A percentile compares a stretch with the other conserved stretches of the same genome.
These are phyloP conservation scores for Dendrophyllia cribrosa DNA, from an alignment of 64 coral and sea anemone species.

Conservation along the genomic window DNA sequence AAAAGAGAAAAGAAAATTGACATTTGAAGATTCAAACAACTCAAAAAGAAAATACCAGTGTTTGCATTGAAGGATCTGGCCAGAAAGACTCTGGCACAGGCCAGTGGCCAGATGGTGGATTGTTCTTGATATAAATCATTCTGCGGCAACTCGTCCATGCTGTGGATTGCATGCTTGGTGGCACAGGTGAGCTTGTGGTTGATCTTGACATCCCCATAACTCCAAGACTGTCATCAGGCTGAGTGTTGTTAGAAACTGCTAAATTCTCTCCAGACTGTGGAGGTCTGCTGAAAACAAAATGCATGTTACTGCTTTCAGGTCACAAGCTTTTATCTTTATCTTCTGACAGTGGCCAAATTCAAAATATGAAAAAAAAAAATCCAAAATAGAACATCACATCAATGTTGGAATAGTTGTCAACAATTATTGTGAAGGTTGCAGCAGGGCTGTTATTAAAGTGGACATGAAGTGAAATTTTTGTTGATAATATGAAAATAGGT, in stretches of 20 bases:
- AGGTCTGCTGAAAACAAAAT: neutral
- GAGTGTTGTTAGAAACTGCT: conserved; percentile 5
- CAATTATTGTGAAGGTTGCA: too few species aligned
- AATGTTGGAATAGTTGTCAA: too few species aligned
- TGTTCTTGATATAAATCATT: conserved; percentile 97
- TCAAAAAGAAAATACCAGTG: conserved; percentile 63
- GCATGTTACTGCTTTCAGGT: too few species aligned
- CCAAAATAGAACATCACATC: too few species aligned
- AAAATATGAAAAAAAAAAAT: too few species aligned
- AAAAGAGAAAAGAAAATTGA: too few species aligned
- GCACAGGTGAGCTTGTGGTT: conserved; percentile 87
- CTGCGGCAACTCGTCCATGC: conserved; percentile 92
- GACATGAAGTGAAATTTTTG: too few species aligned
- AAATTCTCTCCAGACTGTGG: conserved; percentile 34
- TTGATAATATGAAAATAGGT: too few species aligned
- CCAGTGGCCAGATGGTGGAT: conserved; percentile 89
- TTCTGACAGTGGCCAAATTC: too few species aligned
- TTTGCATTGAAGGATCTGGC: conserved; percentile 85
- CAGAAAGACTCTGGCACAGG: conserved; percentile 96
- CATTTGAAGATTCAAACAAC: too few species aligned
- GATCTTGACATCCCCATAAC: conserved; percentile 81
- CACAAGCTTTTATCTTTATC: too few species aligned
- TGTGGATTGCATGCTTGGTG: conserved; percentile 65
- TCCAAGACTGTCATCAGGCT: conserved; percentile 58
- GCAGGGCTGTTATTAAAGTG: too few species aligned